Evolutionary conservation across 2,888 invertebrate genomes (phyloP).

Genomic region (Hirtodrosophila confusa): DNA sequence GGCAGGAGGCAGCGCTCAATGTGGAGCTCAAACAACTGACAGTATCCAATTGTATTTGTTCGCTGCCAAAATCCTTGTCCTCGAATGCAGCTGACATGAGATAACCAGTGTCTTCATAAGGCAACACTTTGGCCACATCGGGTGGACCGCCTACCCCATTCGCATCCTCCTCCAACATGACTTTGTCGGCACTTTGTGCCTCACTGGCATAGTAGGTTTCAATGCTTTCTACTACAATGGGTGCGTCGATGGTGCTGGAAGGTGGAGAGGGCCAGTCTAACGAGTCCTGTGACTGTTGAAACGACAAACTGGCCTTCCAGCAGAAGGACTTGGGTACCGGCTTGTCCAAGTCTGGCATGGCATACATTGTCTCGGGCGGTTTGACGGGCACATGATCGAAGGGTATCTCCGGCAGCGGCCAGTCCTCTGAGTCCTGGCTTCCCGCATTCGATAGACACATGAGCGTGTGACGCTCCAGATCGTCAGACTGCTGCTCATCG

Average conservation of each 20-base stretch:
- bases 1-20: constrained; percentile 81
- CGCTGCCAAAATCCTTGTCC: constrained; percentile 75
- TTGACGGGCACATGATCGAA: constrained; percentile 84
- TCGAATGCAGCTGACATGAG: constrained; percentile 82
- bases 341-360: constrained; percentile 83
- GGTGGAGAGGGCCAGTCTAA: constrained; percentile 94
- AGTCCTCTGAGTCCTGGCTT: constrained; percentile 91
- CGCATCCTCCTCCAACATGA: constrained; percentile 88
- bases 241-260: constrained; percentile 88
- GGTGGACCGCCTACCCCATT: constrained; percentile 58
- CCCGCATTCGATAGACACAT: constrained; percentile 85
- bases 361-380: constrained; percentile 80
- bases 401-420: constrained; percentile 90
- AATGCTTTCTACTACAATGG: constrained; percentile 90
- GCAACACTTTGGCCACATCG: constrained; percentile 83
- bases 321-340: constrained; percentile 84
- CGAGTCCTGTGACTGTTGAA: constrained; percentile 87
- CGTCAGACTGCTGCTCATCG: constrained; percentile 79
- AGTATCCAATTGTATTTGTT: constrained; percentile 76
- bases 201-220: constrained; percentile 92
- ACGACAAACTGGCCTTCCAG: constrained; percentile 83
- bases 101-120: constrained; percentile 83
- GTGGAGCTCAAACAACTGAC: constrained; percentile 83
- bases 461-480: constrained; percentile 80
- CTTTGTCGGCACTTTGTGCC: constrained; percentile 91